phyloP scores from a whole-genome alignment of 2,113 vertebrate genomes.

The Corvus cornix region DNA sequence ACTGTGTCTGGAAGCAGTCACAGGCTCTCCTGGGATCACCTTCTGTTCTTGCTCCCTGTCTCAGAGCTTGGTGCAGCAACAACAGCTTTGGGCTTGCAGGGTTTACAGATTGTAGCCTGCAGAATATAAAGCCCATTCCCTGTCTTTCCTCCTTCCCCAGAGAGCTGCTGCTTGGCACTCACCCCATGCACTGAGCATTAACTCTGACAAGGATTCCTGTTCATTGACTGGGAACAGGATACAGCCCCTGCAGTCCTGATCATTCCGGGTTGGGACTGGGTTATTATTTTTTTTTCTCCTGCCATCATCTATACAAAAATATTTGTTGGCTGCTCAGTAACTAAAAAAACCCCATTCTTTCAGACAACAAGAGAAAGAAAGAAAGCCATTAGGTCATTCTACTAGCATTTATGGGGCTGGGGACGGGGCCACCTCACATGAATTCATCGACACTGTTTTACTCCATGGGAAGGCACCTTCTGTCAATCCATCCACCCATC shows the following conservation, averaged over 20 bases:
- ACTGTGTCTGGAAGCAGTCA: not conserved
- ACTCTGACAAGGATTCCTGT: not conserved
- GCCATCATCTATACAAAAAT: not conserved
- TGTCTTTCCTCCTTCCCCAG: not conserved
- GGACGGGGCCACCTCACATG: not conserved
- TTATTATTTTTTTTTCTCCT: not conserved
- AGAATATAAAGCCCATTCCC: not conserved
- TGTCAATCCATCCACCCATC: not conserved
- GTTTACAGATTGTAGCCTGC: not conserved
- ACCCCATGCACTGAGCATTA: not conserved
- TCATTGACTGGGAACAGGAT: not conserved
- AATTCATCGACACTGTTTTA: constrained; percentile 15
- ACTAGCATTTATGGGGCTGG: not conserved
- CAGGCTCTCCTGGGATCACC: not conserved
- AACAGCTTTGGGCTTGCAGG: not conserved
- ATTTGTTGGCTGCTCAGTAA: not conserved
- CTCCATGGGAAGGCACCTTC: not conserved
- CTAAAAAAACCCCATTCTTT: not conserved
- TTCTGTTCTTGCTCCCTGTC: not conserved
- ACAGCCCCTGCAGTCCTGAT: not conserved
- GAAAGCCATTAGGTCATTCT: not conserved
- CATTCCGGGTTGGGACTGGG: not conserved
- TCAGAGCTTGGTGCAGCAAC: not conserved
- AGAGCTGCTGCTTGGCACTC: not conserved
- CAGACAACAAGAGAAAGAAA: not conserved